Evolutionary conservation across 2,113 vertebrate genomes (phyloP), one percentile per base, ranked within the genome.

Genomic region (Sceloporus undulatus): DNA sequence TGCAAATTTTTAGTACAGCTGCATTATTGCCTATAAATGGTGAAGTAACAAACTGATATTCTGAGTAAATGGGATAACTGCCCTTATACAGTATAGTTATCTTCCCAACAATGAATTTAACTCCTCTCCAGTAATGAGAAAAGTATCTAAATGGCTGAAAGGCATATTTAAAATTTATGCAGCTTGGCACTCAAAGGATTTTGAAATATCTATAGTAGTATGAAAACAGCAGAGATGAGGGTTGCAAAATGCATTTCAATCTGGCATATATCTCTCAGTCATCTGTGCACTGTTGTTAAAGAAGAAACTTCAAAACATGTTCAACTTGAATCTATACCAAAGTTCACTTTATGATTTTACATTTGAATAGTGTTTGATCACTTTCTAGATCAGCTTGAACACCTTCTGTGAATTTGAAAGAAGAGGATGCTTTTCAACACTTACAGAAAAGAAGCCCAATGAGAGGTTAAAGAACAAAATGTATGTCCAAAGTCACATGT

Each of bases 111-210:
- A 93, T 86, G 13, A 93, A 89, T 93, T 94, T 92, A 93, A 86
- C 85, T 96, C 85, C 91, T 92, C 80, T 88, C 90, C 82, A 92
- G 71, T 95, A 95, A 94, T 94, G 91, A 96, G 92, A 94, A 79
- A 95, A 95, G 7, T 34, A 29, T 92, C 83, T 94, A 94, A 93
- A 89, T 92, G 89, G 56, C 91, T 96, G 92, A 91, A 94, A 95
- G 88, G 88, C 75, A 93, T 40, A 83, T 90, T 94, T 96, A 87
- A 94, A 94, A 94, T 95, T 78, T 91, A 93, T 94, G 27, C 87
- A 27, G 23, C 88, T 93, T 93, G 93, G 94, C 90, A 94, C 85
- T 90, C 29, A 40, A 42, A 90, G 27, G 95, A 89, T 89, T 93
- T 56, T 86, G 81, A 91, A 92, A 89, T 21, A 74, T 91, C 52